These are phyloP conservation scores for Heliothis virescens DNA, from an alignment of 1,140 invertebrate genomes.

Conservation along the genomic window DNA sequence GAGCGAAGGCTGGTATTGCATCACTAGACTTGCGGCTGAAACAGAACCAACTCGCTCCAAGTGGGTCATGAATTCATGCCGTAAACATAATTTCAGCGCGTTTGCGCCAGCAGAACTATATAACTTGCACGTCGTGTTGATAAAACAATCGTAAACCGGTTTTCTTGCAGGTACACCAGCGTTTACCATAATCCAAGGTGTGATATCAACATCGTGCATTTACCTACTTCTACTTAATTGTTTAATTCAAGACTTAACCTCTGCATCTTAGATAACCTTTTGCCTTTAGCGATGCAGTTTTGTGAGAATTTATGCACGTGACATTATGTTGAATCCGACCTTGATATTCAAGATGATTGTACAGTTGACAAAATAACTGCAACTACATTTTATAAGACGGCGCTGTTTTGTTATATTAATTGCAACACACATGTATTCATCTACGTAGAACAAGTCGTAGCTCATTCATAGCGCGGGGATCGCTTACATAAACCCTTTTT, in stretches of 20 bases:
- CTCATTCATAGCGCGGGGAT: slow-evolving; percentile 18
- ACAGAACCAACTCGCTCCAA: slow-evolving; percentile 68
- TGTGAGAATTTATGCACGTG: not conserved
- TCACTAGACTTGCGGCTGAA: slow-evolving; percentile 68
- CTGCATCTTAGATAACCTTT: not conserved
- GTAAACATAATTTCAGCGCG: slow-evolving; percentile 70
- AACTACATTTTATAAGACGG: not conserved
- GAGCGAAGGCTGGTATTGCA: slow-evolving; percentile 67
- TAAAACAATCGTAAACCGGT: slow-evolving; percentile 74
- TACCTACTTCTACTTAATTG: slow-evolving; percentile 28
- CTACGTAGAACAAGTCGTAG: slow-evolving; percentile 26
- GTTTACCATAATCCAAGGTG: slow-evolving; percentile 38
- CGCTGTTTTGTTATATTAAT: not conserved
- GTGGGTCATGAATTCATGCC: slow-evolving; percentile 77
- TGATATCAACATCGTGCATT: slow-evolving; percentile 37
- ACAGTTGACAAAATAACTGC: not conserved
- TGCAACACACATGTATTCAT: not conserved
- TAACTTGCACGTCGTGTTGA: slow-evolving; percentile 59
- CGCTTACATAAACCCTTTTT: slow-evolving; percentile 3
- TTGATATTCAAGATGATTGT: not conserved
- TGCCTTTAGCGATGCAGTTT: slow-evolving; percentile 5
- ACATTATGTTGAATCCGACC: slow-evolving; percentile 3
- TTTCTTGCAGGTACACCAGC: slow-evolving; percentile 52
- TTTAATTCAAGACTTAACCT: slow-evolving; percentile 14
- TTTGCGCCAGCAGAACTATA: slow-evolving; percentile 56